Evolutionary conservation across 2,113 vertebrate species (phyloP), one percentile per base, ranked within the genome.

Genomic region (Euleptes europaea): DNA sequence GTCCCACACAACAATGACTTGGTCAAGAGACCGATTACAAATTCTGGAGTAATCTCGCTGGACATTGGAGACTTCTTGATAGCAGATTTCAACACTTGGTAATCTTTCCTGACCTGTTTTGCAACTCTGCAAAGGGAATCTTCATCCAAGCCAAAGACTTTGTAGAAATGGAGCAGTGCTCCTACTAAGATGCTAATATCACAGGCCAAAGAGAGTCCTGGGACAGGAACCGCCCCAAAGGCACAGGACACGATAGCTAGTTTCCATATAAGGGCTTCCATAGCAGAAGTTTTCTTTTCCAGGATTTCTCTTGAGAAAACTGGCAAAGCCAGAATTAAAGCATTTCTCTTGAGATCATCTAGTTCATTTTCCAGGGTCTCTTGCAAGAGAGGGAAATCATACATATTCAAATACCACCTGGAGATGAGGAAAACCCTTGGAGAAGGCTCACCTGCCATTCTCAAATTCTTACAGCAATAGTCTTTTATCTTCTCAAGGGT

Each of bases 401-500:
- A 94, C 5, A 31, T 13, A 11, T 83, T 78, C n/a, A 87, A 77
- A 10, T 91, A 11, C 73, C 86, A 92, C 51, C 86, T 90, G 40
- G 88, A 92, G 23, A 94, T 74, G 26, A 94, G 87, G 60, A 94
- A 94, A 51, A 94, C 89, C 57, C 51, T 40, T 9, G 87, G 80
- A 5, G 71, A 12, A 57, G 70, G 44, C 26, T 85, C 60, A 13
- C 88, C 89, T 23, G 31, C 49, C 28, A 17, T 44, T 54, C 9
- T 84, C 80, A 94, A 17, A 14, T 82, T 83, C 11, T 84, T 83
- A 26, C 67, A 31, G 79, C 93, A 92, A 86, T 92, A n/a, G 14
- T 40, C 51, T 75, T 87, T 76, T 33, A 94, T 84, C 33, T 60
- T 19, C 35, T 70, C 7, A 70, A 92, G 74, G 47, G 86, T 57